Base-by-base conservation (phyloP, 1,140 invertebrate genomes). In the Saxidomus purpurata region DNA sequence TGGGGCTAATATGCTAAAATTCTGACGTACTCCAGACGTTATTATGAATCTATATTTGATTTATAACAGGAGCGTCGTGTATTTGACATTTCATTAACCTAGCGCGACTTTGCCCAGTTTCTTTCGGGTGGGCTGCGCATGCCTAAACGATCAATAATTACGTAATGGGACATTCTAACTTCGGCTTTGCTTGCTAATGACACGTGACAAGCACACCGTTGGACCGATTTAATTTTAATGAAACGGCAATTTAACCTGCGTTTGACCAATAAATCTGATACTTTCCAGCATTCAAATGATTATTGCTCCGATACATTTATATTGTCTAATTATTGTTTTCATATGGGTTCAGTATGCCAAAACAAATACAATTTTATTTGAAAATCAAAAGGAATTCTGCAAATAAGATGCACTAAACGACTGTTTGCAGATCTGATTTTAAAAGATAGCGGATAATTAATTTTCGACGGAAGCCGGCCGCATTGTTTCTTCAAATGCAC, bases 211-310 rank as follows among this genome's bases (percentile, higher is more conserved):
- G 49, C 76, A 19, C 25, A 22, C 19, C 1, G 19, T 11, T 22
- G 3, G 19, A 31, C 49, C 36, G 15, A 22, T 47, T 31, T 36
- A 17, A 52, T 77, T 79, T 52, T 79, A 79, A 79, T 79, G 76
- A 55, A 52, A 79, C 36, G 22, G 31, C 25, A 52, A 52, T 79
- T 79, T 52, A 79, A 49, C 71, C 25, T 52, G 47, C 28, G 49
- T 31, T 76, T 76, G 71, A 43, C 40, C 71, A 76, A 76, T 76
- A 76, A 76, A 76, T 76, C 49, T 71, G 67, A 71, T 71, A 71
- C 17, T 71, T 71, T 71, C 67, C 34, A 34, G 67, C 34, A 71
- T 38, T 28, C 34, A 15, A 2, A 71, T 17, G 67, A 71, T 71
- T 71, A 71, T 71, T 71, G 34, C 34, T 15, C 67, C 15, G 67